Conservation (phyloP, 2,888 invertebrate genomes). For the Dicyrtoma fusca region DNA sequence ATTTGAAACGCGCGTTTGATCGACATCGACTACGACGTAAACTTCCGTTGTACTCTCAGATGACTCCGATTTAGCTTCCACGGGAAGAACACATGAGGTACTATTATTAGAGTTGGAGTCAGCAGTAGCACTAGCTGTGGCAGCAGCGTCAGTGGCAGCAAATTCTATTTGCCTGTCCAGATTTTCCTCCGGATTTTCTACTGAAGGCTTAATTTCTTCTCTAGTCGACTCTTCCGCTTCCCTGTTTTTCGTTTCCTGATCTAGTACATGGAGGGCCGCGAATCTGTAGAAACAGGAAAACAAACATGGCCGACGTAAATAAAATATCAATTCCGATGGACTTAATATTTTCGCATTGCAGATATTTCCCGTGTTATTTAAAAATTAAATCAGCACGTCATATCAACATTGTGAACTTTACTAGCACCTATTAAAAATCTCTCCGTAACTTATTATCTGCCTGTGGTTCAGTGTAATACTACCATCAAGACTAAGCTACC, state of each 20-base stretch:
- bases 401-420: constrained; percentile 8
- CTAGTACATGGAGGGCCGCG: constrained; percentile 9
- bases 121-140: background rate
- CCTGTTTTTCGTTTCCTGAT: background rate
- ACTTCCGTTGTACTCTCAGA: background rate
- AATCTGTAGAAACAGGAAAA: constrained; percentile 11
- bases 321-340: constrained; percentile 16
- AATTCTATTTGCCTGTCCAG: constrained; percentile 11
- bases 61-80: background rate
- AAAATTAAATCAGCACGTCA: constrained; percentile 22
- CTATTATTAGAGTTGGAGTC: constrained; percentile 1
- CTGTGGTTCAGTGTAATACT: background rate
- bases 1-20: constrained; percentile 3
- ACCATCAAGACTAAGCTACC: background rate
- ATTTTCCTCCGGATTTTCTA: constrained; percentile 21
- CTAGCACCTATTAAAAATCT: background rate
- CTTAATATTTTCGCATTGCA: constrained; percentile 28
- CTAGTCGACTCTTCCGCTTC: background rate
- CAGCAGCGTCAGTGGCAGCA: constrained; percentile 12
- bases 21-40: constrained; percentile 1
- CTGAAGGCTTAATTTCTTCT: constrained; percentile 10
- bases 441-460: background rate
- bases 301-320: background rate
- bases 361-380: constrained; percentile 13
- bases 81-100: constrained; percentile 17